Base-by-base conservation (phyloP, 1,140 invertebrate genomes). In the Panagrolaimus sp. region DNA sequence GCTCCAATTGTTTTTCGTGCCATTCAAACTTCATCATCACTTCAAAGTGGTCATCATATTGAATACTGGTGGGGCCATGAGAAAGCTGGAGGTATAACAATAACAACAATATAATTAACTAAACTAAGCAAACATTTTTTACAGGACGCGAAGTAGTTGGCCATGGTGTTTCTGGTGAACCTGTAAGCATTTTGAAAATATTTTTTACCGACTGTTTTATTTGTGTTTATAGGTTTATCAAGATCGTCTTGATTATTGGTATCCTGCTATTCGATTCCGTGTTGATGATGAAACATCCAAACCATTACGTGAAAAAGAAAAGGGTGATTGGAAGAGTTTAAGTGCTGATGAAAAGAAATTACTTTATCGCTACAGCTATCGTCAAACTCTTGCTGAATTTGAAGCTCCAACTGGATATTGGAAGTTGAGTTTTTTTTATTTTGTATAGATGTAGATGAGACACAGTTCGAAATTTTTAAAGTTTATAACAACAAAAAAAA, bases 241-340 rank as follows among this genome's bases (percentile, higher is more conserved):
- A 48, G 79, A 81, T 65, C 80, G 79, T 75, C 68, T 73, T 23
- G 79, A 81, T 47, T 82, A 76, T 48, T 82, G 80, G 79, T 81
- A 81, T 66, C 79, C 79, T 20, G 77, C 79, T 23, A 79, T 81
- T 66, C 68, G 79, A 61, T 81, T 82, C 74, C 81, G 81, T 57
- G 77, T 80, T 62, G 80, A 81, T 13, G 79, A 81, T 65, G 75
- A 70, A 23, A 63, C 72, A 8, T 75, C 77, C 48, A 65, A 45
- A 13, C 74, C 80, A 23, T 67, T 81, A 16, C 70, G 80, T 14
- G 43, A 69, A 25, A 83, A 82, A 66, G 79, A 81, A 47, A 42
- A 74, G 44, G 76, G 69, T 5, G 79, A 81, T 67, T 81, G 79
- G 79, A 82, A 81, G 72, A 73, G 72, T 44, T 64, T 81, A 23